A percentile compares a stretch with the other conserved stretches of the same genome.
Conservation (phyloP, 2,797 vertebrate species). For the Propithecus perrieri region DNA sequence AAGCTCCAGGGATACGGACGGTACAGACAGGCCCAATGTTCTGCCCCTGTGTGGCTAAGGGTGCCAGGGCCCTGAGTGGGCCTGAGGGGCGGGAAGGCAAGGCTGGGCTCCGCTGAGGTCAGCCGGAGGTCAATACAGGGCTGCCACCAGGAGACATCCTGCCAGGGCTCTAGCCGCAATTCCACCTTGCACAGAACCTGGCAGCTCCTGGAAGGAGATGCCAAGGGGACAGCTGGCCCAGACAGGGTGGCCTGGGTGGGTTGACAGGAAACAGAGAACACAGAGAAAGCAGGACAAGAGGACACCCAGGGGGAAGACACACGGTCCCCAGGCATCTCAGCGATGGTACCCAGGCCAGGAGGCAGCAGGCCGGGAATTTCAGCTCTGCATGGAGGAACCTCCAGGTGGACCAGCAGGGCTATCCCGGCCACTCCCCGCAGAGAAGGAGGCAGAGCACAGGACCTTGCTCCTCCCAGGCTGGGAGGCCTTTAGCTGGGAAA, state of each 20-base stretch:
- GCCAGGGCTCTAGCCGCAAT: background rate
- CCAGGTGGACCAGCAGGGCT: background rate
- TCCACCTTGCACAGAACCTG: background rate
- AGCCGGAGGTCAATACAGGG: background rate
- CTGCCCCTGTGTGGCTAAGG: background rate
- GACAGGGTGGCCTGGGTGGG: background rate
- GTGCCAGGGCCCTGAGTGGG: background rate
- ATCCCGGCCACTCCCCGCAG: background rate
- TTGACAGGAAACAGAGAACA: background rate
- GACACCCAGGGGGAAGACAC: background rate
- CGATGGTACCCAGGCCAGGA: background rate
- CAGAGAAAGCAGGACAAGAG: background rate
- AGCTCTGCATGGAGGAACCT: background rate
- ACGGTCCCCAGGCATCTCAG: background rate
- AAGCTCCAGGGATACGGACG: background rate
- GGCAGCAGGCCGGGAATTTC: background rate
- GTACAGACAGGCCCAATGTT: background rate
- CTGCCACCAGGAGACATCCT: background rate
- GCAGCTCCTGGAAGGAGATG: background rate
- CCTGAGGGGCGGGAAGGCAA: background rate
- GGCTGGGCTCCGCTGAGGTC: background rate
- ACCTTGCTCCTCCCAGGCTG: background rate
- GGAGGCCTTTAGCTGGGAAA: conserved; percentile 18
- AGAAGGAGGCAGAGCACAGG: background rate
- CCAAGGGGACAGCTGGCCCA: background rate